A percentile compares a stretch with the other conserved stretches of the same genome.
These are phyloP conservation scores for Anomalospiza imberbis DNA, from an alignment of 2,797 vertebrate species.

Conservation along the genomic window DNA sequence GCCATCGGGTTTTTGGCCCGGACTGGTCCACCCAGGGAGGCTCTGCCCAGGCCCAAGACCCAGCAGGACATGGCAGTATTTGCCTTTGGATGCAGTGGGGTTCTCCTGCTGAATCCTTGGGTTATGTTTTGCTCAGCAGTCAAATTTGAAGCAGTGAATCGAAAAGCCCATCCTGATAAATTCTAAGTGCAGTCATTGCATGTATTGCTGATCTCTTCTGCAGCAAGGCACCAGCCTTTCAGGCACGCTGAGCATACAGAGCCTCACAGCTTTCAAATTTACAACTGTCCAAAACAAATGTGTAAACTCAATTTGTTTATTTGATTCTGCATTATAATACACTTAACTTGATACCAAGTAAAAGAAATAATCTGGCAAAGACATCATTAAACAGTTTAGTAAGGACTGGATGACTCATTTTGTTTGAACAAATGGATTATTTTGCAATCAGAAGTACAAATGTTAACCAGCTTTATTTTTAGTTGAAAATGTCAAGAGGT, in stretches of 20 bases:
- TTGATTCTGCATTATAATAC: slow-evolving; percentile 49
- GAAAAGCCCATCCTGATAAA: background rate
- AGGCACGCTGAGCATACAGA: background rate
- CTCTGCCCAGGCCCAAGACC: background rate
- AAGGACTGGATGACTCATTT: slow-evolving; percentile 49
- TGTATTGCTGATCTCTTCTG: background rate
- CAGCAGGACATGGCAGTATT: background rate
- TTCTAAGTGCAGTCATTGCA: background rate
- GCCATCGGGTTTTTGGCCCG: background rate
- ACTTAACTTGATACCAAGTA: slow-evolving; percentile 51
- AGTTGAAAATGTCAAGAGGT: slow-evolving; percentile 64
- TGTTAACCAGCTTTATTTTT: slow-evolving; percentile 70
- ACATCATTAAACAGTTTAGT: slow-evolving; percentile 54
- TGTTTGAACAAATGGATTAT: slow-evolving; percentile 65
- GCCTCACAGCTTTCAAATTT: background rate
- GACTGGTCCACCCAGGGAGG: background rate
- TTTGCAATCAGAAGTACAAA: slow-evolving; percentile 70
- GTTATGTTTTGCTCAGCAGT: background rate
- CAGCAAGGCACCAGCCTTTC: background rate
- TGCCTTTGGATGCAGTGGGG: background rate
- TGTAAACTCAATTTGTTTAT: slow-evolving; percentile 28
- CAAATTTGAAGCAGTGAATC: background rate
- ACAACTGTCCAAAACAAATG: slow-evolving; percentile 23
- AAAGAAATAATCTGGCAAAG: slow-evolving; percentile 57
- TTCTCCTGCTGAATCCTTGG: background rate